A percentile compares a stretch with the other conserved stretches of the same genome.
These are phyloP conservation scores for Ylistrum balloti DNA, from an alignment of 1,140 invertebrate genomes.

Conservation along the genomic window DNA sequence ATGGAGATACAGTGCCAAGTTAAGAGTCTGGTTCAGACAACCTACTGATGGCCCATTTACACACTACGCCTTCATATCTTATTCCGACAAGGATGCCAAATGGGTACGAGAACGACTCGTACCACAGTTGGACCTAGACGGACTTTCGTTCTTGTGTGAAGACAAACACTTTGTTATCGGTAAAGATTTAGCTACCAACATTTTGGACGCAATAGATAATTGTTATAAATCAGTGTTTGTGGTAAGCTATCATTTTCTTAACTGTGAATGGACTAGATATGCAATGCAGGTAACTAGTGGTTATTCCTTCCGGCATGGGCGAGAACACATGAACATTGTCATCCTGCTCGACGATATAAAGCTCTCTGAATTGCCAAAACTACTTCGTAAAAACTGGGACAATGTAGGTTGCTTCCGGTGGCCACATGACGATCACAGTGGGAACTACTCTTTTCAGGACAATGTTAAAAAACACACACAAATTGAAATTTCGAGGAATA, in stretches of 20 bases:
- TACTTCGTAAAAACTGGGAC: slow-evolving; percentile 16
- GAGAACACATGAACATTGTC: neutral
- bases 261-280: neutral
- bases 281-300: neutral
- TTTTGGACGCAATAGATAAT: neutral
- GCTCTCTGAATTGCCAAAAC: neutral
- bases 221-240: neutral
- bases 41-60: neutral
- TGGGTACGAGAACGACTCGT: neutral
- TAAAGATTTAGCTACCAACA: neutral
- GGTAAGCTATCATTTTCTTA: neutral
- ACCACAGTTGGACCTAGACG: neutral
- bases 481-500: neutral
- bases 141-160: neutral
- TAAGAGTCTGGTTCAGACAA: neutral
- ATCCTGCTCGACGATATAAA: neutral
- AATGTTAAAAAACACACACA: neutral
- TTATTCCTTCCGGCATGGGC: neutral
- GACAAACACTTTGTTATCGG: neutral
- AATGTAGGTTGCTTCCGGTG: neutral
- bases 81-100: neutral
- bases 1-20: slow-evolving; percentile 3
- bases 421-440: neutral
- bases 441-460: neutral
- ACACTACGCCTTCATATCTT: neutral